Conservation (phyloP, 2,113 vertebrate genomes). For the Semicossyphus pulcher region DNA sequence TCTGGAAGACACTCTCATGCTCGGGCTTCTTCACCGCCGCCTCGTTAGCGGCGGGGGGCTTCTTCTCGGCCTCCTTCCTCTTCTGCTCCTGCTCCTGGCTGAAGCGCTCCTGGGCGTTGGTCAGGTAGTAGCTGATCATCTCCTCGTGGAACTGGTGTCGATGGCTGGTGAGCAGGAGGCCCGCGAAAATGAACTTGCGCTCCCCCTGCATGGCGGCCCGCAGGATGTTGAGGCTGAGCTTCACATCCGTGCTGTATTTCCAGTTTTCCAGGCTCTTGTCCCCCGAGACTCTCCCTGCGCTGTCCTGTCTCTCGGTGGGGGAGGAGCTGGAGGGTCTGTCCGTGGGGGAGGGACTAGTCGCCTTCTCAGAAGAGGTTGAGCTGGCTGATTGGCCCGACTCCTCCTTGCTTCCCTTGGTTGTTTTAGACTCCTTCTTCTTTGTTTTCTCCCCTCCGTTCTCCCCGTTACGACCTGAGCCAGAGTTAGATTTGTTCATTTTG, state of each 20-base stretch:
- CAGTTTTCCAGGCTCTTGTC: constrained; percentile 91
- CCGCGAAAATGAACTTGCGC: constrained; percentile 98
- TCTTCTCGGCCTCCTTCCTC: constrained; percentile 88
- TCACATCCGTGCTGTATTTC: constrained; percentile 99
- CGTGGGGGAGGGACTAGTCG: constrained; percentile 92
- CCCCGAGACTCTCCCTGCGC: constrained; percentile 77
- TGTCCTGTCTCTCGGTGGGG: constrained; percentile 77
- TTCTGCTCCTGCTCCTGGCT: constrained; percentile 96
- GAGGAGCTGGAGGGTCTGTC: constrained; percentile 87
- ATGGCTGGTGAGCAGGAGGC: constrained; percentile 95
- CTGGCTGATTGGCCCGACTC: constrained; percentile 93
- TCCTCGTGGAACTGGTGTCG: constrained; percentile 99
- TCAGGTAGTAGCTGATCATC: constrained; percentile 98
- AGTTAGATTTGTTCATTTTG: constrained; percentile 93
- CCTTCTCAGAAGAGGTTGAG: constrained; percentile 95
- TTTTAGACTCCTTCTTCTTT: constrained; percentile 83
- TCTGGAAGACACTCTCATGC: constrained; percentile 76
- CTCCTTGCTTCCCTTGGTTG: constrained; percentile 89
- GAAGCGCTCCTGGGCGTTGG: constrained; percentile 96
- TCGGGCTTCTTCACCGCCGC: constrained; percentile 59
- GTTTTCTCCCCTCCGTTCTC: constrained; percentile 71
- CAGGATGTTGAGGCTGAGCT: constrained; percentile 98
- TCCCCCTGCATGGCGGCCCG: constrained; percentile 99
- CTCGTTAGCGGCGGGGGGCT: constrained; percentile 42
- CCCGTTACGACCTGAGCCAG: constrained; percentile 77